Percentiles rank a stretch among this genome's conserved stretches.
These are phyloP conservation scores for Hepsetus odoe DNA, from an alignment of 2,113 vertebrate species.

Conservation along the genomic window DNA sequence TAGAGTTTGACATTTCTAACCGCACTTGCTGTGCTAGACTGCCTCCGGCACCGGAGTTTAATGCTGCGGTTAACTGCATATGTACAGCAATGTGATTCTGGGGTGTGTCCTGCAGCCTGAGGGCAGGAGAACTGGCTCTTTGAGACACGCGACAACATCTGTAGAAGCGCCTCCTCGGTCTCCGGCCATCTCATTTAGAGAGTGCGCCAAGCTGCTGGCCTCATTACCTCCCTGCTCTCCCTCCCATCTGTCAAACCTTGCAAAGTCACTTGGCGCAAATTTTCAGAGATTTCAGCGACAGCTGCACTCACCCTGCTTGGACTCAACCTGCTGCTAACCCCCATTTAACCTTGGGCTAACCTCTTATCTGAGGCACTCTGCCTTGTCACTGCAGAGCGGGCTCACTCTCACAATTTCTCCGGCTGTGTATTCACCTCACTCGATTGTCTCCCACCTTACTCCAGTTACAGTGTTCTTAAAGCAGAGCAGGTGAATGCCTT, in stretches of 20 bases:
- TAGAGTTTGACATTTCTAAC: conserved; percentile 33
- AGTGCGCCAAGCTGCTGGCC: conserved; percentile 29
- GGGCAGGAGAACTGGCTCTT: conserved; percentile 12
- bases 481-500: neutral
- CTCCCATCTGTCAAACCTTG: conserved; percentile 48
- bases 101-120: neutral
- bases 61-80: conserved; percentile 13
- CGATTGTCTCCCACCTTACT: neutral
- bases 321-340: conserved; percentile 40
- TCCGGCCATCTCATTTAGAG: conserved; percentile 35
- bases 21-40: neutral
- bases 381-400: conserved; percentile 19
- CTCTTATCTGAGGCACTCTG: conserved; percentile 41
- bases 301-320: conserved; percentile 11
- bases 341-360: conserved; percentile 49
- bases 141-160: conserved; percentile 17
- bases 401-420: neutral
- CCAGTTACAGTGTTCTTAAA: neutral
- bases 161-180: conserved; percentile 14
- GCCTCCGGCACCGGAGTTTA: conserved; percentile 3
- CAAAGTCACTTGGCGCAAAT: conserved; percentile 55
- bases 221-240: conserved; percentile 51
- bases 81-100: neutral
- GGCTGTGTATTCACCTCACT: neutral
- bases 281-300: conserved; percentile 36